These are phyloP conservation scores for Orius insidiosus DNA, from an alignment of 1,140 invertebrate species.

Conservation along the genomic window DNA sequence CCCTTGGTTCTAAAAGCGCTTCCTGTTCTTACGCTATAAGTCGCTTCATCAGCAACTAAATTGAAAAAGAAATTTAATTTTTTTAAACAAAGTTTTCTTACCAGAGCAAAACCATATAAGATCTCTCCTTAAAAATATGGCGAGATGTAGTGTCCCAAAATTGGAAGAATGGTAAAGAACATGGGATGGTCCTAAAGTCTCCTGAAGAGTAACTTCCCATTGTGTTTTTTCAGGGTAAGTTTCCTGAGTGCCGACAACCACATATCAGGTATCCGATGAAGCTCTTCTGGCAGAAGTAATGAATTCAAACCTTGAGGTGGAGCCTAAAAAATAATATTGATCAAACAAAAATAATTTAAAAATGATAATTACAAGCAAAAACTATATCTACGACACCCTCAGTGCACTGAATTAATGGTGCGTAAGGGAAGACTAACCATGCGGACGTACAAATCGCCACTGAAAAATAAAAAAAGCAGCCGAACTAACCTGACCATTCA, in stretches of 20 bases:
- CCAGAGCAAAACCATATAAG: conserved; percentile 81
- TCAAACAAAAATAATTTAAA: conserved; percentile 1
- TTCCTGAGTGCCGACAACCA: conserved; percentile 86
- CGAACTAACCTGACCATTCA: conserved; percentile 65
- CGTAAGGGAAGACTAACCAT: background rate
- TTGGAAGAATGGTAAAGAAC: conserved; percentile 64
- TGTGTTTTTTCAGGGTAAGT: conserved; percentile 65
- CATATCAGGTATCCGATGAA: conserved; percentile 73
- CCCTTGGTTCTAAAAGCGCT: conserved; percentile 84
- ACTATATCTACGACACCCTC: background rate
- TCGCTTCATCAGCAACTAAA: conserved; percentile 65
- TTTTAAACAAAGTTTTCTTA: conserved; percentile 17
- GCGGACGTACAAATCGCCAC: background rate
- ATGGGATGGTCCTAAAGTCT: conserved; percentile 79
- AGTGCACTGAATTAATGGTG: background rate
- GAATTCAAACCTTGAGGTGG: conserved; percentile 54
- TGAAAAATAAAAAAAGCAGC: conserved; percentile 7
- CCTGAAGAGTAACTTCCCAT: conserved; percentile 82
- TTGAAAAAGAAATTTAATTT: conserved; percentile 17
- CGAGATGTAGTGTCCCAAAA: conserved; percentile 70
- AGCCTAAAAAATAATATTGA: conserved; percentile 25
- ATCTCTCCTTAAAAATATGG: conserved; percentile 71
- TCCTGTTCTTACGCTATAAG: conserved; percentile 68
- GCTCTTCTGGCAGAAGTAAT: conserved; percentile 65
- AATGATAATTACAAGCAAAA: too few species aligned